phyloP scores from a whole-genome alignment of 2,888 invertebrate genomes.

The Toxonevra muliebris region DNA sequence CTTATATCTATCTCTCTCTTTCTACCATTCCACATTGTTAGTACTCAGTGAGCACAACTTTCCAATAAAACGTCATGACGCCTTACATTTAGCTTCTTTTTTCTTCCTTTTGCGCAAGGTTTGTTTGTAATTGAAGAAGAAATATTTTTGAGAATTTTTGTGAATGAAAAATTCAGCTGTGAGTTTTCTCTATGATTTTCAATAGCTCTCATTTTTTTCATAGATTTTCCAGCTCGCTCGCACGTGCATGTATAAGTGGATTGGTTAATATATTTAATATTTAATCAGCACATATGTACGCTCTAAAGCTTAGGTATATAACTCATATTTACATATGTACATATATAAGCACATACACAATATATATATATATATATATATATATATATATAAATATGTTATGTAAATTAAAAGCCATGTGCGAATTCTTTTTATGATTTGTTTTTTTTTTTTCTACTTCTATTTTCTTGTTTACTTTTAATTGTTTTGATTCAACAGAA shows the following conservation, averaged over 20 bases:
- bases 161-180: background rate
- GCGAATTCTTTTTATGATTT: too few relatives aligned
- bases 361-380: too few relatives aligned
- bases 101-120: slow-evolving; percentile 7
- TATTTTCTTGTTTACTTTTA: too few relatives aligned
- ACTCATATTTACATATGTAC: too few relatives aligned
- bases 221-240: background rate
- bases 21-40: background rate
- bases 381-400: too few relatives aligned
- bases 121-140: background rate
- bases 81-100: slow-evolving; percentile 26
- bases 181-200: background rate
- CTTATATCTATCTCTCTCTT: background rate
- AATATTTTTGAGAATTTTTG: background rate
- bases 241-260: background rate
- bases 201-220: background rate
- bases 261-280: background rate
- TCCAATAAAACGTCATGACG: slow-evolving; percentile 12
- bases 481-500: too few relatives aligned
- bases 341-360: too few relatives aligned
- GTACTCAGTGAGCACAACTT: slow-evolving; percentile 21
- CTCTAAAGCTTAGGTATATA: too few relatives aligned
- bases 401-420: too few relatives aligned
- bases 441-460: too few relatives aligned
- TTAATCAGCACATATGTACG: too few relatives aligned